Base-by-base conservation (phyloP, 2,797 vertebrate genomes). In the Numenius phaeopus region DNA sequence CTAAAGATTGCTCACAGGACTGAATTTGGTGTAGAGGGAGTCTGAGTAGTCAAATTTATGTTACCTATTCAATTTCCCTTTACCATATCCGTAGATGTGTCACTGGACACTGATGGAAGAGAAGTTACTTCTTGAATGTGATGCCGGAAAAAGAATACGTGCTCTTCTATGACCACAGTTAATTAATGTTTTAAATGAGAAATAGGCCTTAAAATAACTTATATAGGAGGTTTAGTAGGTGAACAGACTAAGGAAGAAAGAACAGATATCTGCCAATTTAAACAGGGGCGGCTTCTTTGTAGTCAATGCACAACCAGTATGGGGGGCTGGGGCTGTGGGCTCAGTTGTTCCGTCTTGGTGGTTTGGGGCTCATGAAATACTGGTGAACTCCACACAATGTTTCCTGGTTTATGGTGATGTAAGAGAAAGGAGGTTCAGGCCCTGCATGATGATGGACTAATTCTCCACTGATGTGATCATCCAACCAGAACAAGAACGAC, bases 401-500 rank as follows among this genome's bases (percentile, higher is more conserved):
- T 93, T 84, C 34, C 32, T 91, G 82, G 81, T 73, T 22, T 44
- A 29, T 32, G n/a, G 30, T 70, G 77, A 58, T 62, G 18, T 55
- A 55, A 89, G 52, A 78, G 65, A 73, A 79, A 62, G 24, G 39
- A 92, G 14, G 32, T 34, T 89, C 29, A 67, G 61, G 46, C 50
- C 42, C 65, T 80, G 65, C 11, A 21, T 70, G 61, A 61, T 91
- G 75, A 88, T 42, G 55, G 75, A 92, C 83, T 93, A 84, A 80
- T 78, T 91, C 75, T 93, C 61, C 32, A n/a, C 59, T 65, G 96
- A 91, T 85, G 46, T 59, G 90, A 86, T 88, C 72, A 37, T 42
- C 78, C 71, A 90, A 39, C 61, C 82, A 91, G 94, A 94, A 62
- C 54, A 86, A 64, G 72, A 91, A 79, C 95, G 78, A 94, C 76